Evolutionary conservation across 2,113 vertebrate genomes (phyloP).

Genomic region (Noturus placidus): DNA sequence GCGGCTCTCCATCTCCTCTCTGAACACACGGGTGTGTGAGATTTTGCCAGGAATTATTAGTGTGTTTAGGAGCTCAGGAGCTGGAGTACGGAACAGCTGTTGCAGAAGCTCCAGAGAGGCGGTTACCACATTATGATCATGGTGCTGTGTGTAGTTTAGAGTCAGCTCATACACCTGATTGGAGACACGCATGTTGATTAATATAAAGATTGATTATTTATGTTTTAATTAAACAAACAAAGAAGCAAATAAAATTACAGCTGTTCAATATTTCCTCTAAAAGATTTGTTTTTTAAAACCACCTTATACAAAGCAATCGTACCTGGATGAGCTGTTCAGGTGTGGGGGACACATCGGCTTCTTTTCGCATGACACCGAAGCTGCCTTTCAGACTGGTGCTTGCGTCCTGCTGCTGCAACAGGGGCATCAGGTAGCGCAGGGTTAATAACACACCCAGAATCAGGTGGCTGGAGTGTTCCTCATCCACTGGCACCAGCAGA

Average conservation of each 20-base stretch:
- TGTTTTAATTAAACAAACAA: background rate
- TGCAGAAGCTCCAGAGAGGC: constrained; percentile 91
- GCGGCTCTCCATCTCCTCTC: constrained; percentile 75
- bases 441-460: constrained; percentile 91
- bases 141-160: constrained; percentile 91
- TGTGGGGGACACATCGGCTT: constrained; percentile 89
- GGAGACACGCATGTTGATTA: background rate
- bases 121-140: constrained; percentile 95
- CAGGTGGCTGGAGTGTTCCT: constrained; percentile 84
- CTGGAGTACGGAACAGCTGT: constrained; percentile 87
- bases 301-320: constrained; percentile 4
- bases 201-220: background rate
- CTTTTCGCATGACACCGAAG: constrained; percentile 92
- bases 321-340: constrained; percentile 91
- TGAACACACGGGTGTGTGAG: constrained; percentile 71
- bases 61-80: constrained; percentile 84
- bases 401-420: constrained; percentile 92
- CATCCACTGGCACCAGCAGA: constrained; percentile 84
- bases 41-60: constrained; percentile 81
- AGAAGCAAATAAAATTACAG: background rate
- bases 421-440: constrained; percentile 89
- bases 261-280: background rate
- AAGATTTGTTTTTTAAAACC: background rate
- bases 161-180: constrained; percentile 91
- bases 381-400: constrained; percentile 95